Conservation (phyloP, 2,888 invertebrate species). For the Drosophila mimica region DNA sequence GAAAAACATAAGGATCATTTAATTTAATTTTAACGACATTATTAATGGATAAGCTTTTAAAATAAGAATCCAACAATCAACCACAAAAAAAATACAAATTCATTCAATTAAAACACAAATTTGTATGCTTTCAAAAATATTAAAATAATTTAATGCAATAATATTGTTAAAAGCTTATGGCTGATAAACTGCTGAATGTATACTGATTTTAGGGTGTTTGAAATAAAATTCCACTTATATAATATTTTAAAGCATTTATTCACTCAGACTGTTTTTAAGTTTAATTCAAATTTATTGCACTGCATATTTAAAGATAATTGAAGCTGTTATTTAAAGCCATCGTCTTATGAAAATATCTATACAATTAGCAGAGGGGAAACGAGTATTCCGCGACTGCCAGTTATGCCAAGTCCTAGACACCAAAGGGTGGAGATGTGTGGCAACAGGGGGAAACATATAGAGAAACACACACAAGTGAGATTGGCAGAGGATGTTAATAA, state of each 20-base stretch:
- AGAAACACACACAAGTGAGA: background rate
- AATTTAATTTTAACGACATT: background rate
- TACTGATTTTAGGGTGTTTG: too few species aligned
- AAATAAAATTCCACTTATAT: background rate
- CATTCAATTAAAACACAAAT: background rate
- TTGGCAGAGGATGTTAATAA: slow-evolving; percentile 54
- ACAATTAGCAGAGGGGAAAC: slow-evolving; percentile 9
- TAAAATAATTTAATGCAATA: background rate
- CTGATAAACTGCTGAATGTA: too few species aligned
- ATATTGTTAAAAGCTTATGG: background rate
- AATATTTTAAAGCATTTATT: background rate
- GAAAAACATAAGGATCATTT: background rate
- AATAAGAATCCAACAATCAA: background rate
- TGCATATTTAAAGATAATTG: slow-evolving; percentile 7
- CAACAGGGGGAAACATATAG: background rate
- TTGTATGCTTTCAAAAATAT: background rate
- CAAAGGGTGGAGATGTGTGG: background rate
- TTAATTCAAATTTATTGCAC: background rate
- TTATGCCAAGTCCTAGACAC: slow-evolving; percentile 17
- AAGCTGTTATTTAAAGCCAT: background rate
- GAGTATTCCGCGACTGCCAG: slow-evolving; percentile 8
- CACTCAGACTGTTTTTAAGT: background rate
- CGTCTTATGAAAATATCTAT: background rate
- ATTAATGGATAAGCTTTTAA: background rate
- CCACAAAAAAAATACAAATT: background rate